phyloP scores from a whole-genome alignment of 2,888 invertebrate genomes.

The Cerceris ruficornis region DNA sequence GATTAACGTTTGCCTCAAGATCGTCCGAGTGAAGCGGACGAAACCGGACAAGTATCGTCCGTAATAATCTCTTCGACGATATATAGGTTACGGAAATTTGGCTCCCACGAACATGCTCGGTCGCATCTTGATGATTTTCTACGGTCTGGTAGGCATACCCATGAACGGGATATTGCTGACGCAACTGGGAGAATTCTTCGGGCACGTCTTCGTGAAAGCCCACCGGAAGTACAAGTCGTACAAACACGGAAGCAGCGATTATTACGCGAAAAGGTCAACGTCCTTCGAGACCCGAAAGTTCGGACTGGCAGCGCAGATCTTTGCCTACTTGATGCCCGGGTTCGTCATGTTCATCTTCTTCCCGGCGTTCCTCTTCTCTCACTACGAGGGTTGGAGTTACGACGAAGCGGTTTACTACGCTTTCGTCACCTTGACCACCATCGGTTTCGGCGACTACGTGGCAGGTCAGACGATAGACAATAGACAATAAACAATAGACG shows the following conservation, averaged over 20 bases:
- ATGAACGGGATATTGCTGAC: slow-evolving; percentile 87
- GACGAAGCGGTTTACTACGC: slow-evolving; percentile 93
- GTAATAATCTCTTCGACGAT: too few species aligned
- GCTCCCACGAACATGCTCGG: slow-evolving; percentile 91
- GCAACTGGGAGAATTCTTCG: slow-evolving; percentile 92
- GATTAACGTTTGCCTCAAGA: too few species aligned
- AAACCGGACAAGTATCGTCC: too few species aligned
- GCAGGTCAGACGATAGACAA: slow-evolving; percentile 84
- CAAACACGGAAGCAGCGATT: slow-evolving; percentile 84
- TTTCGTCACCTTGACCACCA: slow-evolving; percentile 93
- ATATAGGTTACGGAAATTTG: slow-evolving; percentile 93
- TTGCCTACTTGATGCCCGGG: slow-evolving; percentile 94
- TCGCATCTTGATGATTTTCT: slow-evolving; percentile 93
- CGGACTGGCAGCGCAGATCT: slow-evolving; percentile 90
- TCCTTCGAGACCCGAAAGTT: slow-evolving; percentile 83
- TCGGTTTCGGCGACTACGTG: slow-evolving; percentile 96
- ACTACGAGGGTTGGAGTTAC: slow-evolving; percentile 94
- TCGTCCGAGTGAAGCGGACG: too few species aligned
- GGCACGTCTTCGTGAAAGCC: slow-evolving; percentile 86
- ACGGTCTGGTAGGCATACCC: slow-evolving; percentile 93
- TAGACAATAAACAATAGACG: too few species aligned
- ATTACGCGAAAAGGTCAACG: slow-evolving; percentile 69
- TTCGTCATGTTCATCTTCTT: slow-evolving; percentile 93
- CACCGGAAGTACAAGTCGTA: slow-evolving; percentile 91
- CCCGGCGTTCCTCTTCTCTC: slow-evolving; percentile 92